Evolutionary conservation across 2,888 invertebrate genomes (phyloP), one percentile per base, ranked within the genome.

Genomic region (Magallana nippona): DNA sequence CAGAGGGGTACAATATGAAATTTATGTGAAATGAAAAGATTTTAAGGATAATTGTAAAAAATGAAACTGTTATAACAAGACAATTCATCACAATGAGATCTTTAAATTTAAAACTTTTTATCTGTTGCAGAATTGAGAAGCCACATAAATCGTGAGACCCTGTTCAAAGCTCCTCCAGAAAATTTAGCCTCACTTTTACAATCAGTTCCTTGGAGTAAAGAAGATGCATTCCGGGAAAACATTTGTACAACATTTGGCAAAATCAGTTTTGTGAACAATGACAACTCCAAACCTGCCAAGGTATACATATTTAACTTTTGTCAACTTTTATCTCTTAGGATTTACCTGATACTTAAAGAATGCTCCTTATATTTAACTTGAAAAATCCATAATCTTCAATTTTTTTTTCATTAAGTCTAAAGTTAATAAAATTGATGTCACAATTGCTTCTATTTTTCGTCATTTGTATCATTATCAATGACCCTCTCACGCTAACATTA

Each of bases 201-300:
- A 19, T 22, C 55, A 10, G 81, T 89, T 17, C 32, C 82, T n/a
- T 91, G 91, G 92, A 85, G 83, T 19, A 78, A 85, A n/a, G 83
- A 83, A 0, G 71, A 84, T 13, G 81, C 78, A n/a, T 82, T 91
- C 10, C 62, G 79, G 10, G 84, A 79, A 19, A 84, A 83, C 2
- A 79, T 82, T 19, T 88, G 91, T 1, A 88, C 84, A 57, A 85
- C 89, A 2, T 92, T 89, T 87, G 92, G 92, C 10, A 90, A 90
- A 86, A 90, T 92, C 44, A 88, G 86, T 80, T 92, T 91, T 84
- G 88, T 86, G 19, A 89, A 91, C 84, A 88, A 91, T 15, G 92
- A 92, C 56, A 88, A 90, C 78, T 90, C 86, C 77, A 92, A 91
- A 81, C 91, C 91, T 32, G 90, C 92, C 55, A 91, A 91, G 91